Conservation (phyloP, 2,797 vertebrate species). For the Limnodromus scolopaceus region DNA sequence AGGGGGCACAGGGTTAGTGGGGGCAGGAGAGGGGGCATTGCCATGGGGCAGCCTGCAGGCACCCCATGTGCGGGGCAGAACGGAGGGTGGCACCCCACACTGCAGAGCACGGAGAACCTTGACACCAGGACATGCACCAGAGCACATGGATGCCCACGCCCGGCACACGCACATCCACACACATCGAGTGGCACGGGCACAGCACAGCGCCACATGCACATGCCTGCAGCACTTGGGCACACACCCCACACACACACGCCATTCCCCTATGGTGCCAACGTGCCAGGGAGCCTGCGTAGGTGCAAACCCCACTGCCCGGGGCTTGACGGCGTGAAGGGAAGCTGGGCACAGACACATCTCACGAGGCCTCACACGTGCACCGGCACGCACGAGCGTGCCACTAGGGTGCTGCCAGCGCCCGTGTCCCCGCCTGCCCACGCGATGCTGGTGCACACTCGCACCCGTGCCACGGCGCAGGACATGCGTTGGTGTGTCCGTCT, state of each 20-base stretch:
- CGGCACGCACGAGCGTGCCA: fast-evolving
- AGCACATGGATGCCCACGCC: fast-evolving
- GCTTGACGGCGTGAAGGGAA: fast-evolving
- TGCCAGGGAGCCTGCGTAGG: fast-evolving
- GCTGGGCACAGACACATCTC: fast-evolving
- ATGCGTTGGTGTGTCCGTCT: fast-evolving
- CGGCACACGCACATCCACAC: fast-evolving
- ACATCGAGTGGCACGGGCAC: fast-evolving
- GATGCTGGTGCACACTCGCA: fast-evolving
- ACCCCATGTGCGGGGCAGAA: not conserved
- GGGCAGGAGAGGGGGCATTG: not conserved
- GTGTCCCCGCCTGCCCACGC: fast-evolving
- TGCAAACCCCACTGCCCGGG: not conserved
- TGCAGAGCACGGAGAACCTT: not conserved
- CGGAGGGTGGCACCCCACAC: fast-evolving
- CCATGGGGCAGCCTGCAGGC: fast-evolving
- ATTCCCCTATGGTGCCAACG: fast-evolving
- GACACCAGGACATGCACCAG: fast-evolving
- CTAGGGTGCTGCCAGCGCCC: not conserved
- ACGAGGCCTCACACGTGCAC: fast-evolving
- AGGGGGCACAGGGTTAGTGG: not conserved
- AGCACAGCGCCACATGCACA: fast-evolving
- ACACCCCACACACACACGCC: fast-evolving
- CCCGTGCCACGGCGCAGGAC: fast-evolving
- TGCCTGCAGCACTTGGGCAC: fast-evolving